Conservation (phyloP, 2,797 vertebrate genomes). For the Ataeniobius toweri region DNA sequence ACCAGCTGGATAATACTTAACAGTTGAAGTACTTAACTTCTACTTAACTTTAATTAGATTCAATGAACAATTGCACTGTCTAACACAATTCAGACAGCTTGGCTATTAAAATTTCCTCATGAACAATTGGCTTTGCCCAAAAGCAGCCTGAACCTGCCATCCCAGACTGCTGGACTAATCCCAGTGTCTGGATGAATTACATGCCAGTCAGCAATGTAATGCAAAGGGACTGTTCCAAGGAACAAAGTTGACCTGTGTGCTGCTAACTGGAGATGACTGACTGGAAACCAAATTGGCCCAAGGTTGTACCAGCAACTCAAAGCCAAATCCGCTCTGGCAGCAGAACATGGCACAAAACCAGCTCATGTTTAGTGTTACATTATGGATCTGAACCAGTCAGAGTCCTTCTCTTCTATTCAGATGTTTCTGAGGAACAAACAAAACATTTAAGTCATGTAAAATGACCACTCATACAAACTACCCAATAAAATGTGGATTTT, state of each 20-base stretch:
- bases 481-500: neutral
- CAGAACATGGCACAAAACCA: neutral
- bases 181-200: conserved; percentile 17
- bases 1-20: neutral
- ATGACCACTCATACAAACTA: neutral
- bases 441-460: conserved; percentile 5
- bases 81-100: conserved; percentile 15
- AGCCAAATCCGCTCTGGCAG: conserved; percentile 26
- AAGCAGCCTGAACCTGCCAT: neutral
- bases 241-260: conserved; percentile 25
- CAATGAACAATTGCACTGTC: neutral
- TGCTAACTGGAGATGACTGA: conserved; percentile 29
- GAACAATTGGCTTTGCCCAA: conserved; percentile 2
- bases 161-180: conserved; percentile 23
- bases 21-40: neutral
- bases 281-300: conserved; percentile 10
- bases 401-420: neutral
- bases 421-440: neutral
- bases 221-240: conserved; percentile 15
- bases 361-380: neutral
- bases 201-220: conserved; percentile 16
- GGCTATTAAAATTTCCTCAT: conserved; percentile 13
- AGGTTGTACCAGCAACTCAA: neutral
- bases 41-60: conserved; percentile 15
- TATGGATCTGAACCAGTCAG: neutral